Conservation (phyloP, 2,113 vertebrate genomes). For the Mola mola region DNA sequence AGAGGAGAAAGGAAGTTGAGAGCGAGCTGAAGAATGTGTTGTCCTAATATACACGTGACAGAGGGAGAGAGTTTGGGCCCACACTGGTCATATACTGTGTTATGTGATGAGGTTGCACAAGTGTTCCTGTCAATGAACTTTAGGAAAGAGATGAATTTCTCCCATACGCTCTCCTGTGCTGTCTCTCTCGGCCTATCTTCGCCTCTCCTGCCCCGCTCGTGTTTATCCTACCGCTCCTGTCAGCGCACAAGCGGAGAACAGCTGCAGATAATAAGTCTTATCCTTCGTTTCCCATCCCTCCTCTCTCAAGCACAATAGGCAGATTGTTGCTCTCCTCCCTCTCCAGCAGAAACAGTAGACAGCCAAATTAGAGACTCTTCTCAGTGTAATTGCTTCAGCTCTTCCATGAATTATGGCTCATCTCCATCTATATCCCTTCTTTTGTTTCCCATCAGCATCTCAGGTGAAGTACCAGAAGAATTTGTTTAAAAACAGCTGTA, state of each 20-base stretch:
- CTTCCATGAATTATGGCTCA: constrained; percentile 16
- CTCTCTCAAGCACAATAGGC: constrained; percentile 43
- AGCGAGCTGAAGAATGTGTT: constrained; percentile 24
- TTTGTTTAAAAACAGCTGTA: not conserved
- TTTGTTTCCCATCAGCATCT: constrained; percentile 6
- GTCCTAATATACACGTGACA: constrained; percentile 46
- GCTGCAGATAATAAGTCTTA: constrained; percentile 60
- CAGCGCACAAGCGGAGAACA: constrained; percentile 43
- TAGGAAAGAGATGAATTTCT: constrained; percentile 25
- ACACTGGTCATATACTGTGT: constrained; percentile 59
- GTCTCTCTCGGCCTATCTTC: constrained; percentile 2
- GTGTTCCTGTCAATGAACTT: constrained; percentile 62
- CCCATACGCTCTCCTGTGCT: not conserved
- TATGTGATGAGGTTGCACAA: constrained; percentile 65
- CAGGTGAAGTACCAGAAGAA: constrained; percentile 11
- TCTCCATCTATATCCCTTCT: constrained; percentile 10
- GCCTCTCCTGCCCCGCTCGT: constrained; percentile 2
- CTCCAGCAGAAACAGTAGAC: constrained; percentile 35
- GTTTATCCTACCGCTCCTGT: constrained; percentile 15
- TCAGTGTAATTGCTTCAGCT: constrained; percentile 8
- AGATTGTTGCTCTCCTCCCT: constrained; percentile 46
- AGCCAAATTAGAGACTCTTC: constrained; percentile 49
- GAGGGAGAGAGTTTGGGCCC: constrained; percentile 29
- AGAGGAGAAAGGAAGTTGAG: not conserved
- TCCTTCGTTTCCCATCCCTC: constrained; percentile 9